These are phyloP conservation scores for Thalassarche chlororhynchos DNA, from an alignment of 2,113 vertebrate species.

Conservation along the genomic window DNA sequence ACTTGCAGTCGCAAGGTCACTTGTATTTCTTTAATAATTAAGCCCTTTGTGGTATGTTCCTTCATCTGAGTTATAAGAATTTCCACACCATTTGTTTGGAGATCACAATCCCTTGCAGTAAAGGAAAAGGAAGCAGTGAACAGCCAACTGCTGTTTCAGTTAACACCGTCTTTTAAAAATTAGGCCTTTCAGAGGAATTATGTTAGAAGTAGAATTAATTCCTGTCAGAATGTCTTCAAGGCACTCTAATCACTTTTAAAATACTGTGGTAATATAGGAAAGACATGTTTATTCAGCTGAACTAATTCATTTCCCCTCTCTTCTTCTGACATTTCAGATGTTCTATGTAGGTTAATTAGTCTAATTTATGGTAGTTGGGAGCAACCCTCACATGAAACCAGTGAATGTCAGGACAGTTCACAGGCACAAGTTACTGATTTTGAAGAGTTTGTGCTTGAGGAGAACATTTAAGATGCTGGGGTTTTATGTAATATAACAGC, in stretches of 20 bases:
- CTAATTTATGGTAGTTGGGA: background rate
- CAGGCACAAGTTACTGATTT: background rate
- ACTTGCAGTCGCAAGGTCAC: background rate
- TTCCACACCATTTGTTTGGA: background rate
- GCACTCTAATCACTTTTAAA: background rate
- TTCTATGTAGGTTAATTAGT: constrained; percentile 20
- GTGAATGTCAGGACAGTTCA: background rate
- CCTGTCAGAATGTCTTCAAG: background rate
- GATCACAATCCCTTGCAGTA: background rate
- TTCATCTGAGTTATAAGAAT: background rate
- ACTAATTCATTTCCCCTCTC: background rate
- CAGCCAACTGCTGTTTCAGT: background rate
- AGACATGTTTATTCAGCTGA: background rate
- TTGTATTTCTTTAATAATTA: background rate
- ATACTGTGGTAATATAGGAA: background rate
- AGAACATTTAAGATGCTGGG: background rate
- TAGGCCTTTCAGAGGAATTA: background rate
- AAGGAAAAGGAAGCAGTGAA: background rate
- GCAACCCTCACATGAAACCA: background rate
- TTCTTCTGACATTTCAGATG: background rate
- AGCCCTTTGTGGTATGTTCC: background rate
- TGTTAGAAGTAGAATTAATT: background rate
- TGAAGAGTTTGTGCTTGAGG: background rate
- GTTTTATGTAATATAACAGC: background rate
- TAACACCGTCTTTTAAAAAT: background rate